Evolutionary conservation across 2,888 invertebrate genomes (phyloP), one percentile per base, ranked within the genome.

Genomic region (Criorhina ranunculi): DNA sequence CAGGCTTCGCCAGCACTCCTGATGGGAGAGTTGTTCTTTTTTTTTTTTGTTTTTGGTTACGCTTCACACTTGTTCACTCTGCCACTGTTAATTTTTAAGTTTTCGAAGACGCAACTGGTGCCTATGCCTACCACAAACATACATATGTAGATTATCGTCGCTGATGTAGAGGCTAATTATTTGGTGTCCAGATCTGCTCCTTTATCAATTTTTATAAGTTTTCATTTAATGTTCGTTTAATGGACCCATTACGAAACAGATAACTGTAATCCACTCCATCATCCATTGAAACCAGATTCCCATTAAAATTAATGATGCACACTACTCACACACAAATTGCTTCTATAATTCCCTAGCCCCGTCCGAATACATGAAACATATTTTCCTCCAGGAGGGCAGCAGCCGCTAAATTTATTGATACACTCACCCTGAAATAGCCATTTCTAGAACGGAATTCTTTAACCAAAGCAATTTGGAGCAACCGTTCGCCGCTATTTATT

Each of bases 251-350:
- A 17, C n/a, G 9, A 24, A 35, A 9, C 19, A 46, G 40, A 35
- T 24, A 59, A 59, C 29, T 35, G 37, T 57, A 35, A 57, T 70
- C 33, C 57, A 57, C 40, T 37, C 15, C 9, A 46, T 29, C 46
- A 29, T 59, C 46, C 5, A 51, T 51, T 51, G 64, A 55, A 75
- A 75, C 64, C 66, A 57, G 46, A 46, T 75, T 66, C 7, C 55
- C 75, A 66, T 75, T 75, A 75, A 66, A 75, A 66, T 75, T 75
- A 66, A 75, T 75, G 46, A 40, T 49, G 37, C 57, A 29, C 64
- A 9, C 62, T 33, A 35, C 15, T 15, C 42, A 12, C 17, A 19
- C 11, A 55, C 62, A 44, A 55, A 15, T n/a, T 44, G 2, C n/a
- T 37, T 12, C 31, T 4, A 73, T 51, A 35, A 15, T 46, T 17